Conservation (phyloP, 2,888 invertebrate genomes). For the Bembecia ichneumoniformis region DNA sequence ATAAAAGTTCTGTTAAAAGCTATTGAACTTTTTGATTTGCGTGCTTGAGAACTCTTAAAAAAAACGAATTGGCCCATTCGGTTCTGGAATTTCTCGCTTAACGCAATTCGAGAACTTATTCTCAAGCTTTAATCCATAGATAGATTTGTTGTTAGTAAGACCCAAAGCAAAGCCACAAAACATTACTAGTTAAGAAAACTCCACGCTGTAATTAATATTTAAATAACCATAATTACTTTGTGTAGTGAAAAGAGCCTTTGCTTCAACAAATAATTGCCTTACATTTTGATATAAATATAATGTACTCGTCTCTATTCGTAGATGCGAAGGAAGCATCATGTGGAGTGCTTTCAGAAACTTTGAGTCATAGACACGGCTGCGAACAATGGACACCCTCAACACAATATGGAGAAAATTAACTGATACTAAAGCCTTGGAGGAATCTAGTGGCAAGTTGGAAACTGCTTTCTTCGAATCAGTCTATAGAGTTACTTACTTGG, state of each 20-base stretch:
- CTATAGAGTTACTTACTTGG: constrained; percentile 42
- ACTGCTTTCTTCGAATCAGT: constrained; percentile 47
- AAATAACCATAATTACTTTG: neutral
- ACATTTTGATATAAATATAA: neutral
- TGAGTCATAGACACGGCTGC: neutral
- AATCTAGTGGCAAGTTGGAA: constrained; percentile 41
- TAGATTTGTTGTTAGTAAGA: too few relatives aligned
- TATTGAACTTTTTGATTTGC: too few relatives aligned
- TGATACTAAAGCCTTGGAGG: constrained; percentile 37
- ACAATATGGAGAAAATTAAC: constrained; percentile 36
- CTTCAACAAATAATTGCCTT: neutral
- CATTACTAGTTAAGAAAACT: too few relatives aligned
- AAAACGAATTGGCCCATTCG: too few relatives aligned
- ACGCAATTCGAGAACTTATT: too few relatives aligned
- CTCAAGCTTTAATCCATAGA: too few relatives aligned
- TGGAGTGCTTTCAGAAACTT: neutral
- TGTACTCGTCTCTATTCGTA: neutral
- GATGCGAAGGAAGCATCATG: neutral
- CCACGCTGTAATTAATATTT: too few relatives aligned
- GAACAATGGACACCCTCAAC: neutral
- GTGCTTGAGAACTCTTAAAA: too few relatives aligned
- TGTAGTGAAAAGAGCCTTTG: neutral
- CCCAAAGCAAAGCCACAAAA: too few relatives aligned
- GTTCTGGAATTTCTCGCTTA: too few relatives aligned
- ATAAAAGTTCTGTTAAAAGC: too few relatives aligned